Evolutionary conservation across 92 coral and sea anemone genomes (phyloP).

Genomic region (Epizoanthus stellaris): DNA sequence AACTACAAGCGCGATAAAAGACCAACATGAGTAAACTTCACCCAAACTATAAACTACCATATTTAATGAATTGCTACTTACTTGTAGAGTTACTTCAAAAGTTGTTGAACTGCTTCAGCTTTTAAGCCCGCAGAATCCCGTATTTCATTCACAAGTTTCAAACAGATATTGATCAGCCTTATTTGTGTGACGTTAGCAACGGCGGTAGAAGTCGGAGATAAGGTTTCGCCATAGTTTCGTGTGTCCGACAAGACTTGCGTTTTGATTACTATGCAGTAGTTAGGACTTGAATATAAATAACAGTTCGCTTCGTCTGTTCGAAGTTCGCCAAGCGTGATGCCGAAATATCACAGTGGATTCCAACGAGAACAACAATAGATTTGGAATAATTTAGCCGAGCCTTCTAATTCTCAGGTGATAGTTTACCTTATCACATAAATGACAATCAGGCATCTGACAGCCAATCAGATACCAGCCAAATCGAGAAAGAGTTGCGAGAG

Average conservation of each 20-base stretch:
- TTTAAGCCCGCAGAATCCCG: not conserved
- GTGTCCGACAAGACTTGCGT: not conserved
- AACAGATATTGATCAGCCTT: not conserved
- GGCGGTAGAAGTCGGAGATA: not conserved
- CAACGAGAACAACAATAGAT: constrained; percentile 16
- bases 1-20: not conserved
- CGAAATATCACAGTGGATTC: constrained; percentile 7
- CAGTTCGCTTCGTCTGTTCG: not conserved
- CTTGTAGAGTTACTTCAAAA: constrained; percentile 13
- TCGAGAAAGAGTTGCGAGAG: not conserved
- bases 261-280: not conserved
- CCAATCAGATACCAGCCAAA: constrained; percentile 31
- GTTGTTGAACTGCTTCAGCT: not conserved
- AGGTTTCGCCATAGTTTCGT: not conserved
- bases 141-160: not conserved
- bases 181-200: constrained; percentile 6
- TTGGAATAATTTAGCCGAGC: constrained; percentile 20
- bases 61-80: not conserved
- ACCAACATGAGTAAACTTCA: not conserved
- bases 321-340: constrained; percentile 16
- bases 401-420: not conserved
- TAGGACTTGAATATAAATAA: not conserved
- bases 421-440: constrained; percentile 21
- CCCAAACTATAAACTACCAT: not conserved
- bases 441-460: constrained; percentile 5